Evolutionary conservation across 1,140 invertebrate genomes (phyloP).

Genomic region (Pseudomyrmex concolor): DNA sequence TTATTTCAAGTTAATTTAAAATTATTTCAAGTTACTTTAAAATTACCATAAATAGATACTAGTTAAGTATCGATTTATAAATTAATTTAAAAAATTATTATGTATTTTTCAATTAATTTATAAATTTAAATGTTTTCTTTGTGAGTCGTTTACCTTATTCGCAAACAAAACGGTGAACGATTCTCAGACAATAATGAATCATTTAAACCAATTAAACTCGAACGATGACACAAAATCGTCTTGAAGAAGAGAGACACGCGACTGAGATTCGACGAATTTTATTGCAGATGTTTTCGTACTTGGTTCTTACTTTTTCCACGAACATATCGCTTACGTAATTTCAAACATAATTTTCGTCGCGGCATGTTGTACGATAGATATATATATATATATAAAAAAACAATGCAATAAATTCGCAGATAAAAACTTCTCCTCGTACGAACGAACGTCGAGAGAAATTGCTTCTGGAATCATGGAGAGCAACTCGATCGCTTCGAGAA

Average conservation of each 20-base stretch:
- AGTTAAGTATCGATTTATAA: too few relatives aligned
- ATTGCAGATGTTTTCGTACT: background rate
- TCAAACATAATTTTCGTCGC: background rate
- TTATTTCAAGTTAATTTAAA: too few relatives aligned
- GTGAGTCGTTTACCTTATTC: background rate
- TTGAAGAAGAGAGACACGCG: background rate
- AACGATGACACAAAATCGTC: conserved; percentile 1
- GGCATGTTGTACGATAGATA: too few relatives aligned
- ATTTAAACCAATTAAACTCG: background rate
- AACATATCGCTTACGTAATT: background rate
- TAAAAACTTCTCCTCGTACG: background rate
- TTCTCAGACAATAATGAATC: conserved; percentile 20
- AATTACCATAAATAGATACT: too few relatives aligned
- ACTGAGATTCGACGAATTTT: conserved; percentile 1
- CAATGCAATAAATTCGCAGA: background rate
- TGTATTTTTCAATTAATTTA: too few relatives aligned
- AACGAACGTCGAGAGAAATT: background rate
- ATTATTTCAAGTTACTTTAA: too few relatives aligned
- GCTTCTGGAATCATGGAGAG: background rate
- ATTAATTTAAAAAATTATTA: too few relatives aligned
- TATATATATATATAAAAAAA: too few relatives aligned
- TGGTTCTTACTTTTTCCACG: background rate
- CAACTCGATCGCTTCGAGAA: conserved; percentile 9
- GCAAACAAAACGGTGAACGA: conserved; percentile 26
- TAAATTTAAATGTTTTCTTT: too few relatives aligned